phyloP scores from a whole-genome alignment of 2,113 vertebrate species.

The Pelecanoides urinatrix region DNA sequence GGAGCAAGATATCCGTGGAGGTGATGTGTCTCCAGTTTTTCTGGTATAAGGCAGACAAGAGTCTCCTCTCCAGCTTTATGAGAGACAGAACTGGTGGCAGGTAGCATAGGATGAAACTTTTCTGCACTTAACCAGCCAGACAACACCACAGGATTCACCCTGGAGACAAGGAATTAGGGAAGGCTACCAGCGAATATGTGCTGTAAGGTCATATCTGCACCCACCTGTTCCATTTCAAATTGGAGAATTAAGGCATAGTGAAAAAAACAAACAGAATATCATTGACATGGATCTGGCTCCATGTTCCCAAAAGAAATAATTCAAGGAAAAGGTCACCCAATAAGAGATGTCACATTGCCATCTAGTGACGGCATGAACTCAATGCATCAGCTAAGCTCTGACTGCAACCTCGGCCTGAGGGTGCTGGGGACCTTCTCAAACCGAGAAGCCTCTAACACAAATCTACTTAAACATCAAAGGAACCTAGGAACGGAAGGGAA shows the following conservation, averaged over 20 bases:
- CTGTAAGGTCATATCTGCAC: not conserved
- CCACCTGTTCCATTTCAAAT: not conserved
- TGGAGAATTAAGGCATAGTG: not conserved
- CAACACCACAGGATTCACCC: not conserved
- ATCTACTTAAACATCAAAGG: not conserved
- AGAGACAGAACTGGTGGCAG: not conserved
- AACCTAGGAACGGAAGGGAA: not conserved
- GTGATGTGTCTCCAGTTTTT: not conserved
- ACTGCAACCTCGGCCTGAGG: too few species aligned
- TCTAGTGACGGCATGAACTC: not conserved
- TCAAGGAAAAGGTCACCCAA: not conserved
- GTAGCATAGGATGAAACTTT: not conserved
- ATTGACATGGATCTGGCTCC: not conserved
- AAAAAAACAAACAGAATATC: not conserved
- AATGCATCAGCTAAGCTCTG: not conserved
- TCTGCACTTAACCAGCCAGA: not conserved
- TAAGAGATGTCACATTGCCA: constrained; percentile 48
- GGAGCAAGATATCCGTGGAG: not conserved
- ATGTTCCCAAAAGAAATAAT: not conserved
- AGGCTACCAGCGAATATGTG: not conserved
- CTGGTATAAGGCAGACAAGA: not conserved
- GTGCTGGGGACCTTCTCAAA: not conserved
- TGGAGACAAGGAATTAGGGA: not conserved
- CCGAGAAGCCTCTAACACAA: not conserved
- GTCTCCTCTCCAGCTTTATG: not conserved